Evolutionary conservation across 2,113 vertebrate genomes (phyloP), one percentile per base, ranked within the genome.

Genomic region (Origma solitaria): DNA sequence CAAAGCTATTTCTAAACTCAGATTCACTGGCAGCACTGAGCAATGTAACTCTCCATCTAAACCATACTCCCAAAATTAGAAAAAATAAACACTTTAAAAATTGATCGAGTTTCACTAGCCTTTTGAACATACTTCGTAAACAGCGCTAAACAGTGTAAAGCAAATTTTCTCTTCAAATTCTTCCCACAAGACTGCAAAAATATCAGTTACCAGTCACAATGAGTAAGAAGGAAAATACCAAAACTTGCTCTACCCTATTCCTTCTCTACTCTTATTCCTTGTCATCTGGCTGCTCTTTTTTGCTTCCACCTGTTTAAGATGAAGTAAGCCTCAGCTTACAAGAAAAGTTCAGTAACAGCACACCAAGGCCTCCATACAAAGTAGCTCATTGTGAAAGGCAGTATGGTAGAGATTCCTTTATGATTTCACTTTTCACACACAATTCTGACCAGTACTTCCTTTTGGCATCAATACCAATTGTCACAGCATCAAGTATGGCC

Each of bases 31-130:
- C 1, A 47, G 33, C 54, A 77, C 17, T 22, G 6, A 35, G 19
- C 42, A 82, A 13, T 19, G 30, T 1, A 18, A 56, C 27, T 24
- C 45, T 23, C 40, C 12, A 45, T 12, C 56, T 31, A 66, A 83
- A 93, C 38, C 11, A 33, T 1, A 27, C 13, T 62, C 76, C 18
- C 15, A 56, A 81, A 82, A 20, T 13, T 18, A 56, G n/a, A 64
- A 66, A 66, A 78, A 81, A 69, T 1, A 47, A 50, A 11, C 10
- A 16, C 27, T n/a, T 70, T 1, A 33, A 66, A 78, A 87, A 19
- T 1, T 1, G 8, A 45, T 3, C 0, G 0, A 45, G 58, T 86
- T 84, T 68, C 22, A 78, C 15, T 60, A 23, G 18, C 30, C 23
- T n/a, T 88, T 49, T 49, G 80, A 9, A 71, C 2, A 53, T 13